phyloP scores from a whole-genome alignment of 2,113 vertebrate species.

The Daubentonia madagascariensis region DNA sequence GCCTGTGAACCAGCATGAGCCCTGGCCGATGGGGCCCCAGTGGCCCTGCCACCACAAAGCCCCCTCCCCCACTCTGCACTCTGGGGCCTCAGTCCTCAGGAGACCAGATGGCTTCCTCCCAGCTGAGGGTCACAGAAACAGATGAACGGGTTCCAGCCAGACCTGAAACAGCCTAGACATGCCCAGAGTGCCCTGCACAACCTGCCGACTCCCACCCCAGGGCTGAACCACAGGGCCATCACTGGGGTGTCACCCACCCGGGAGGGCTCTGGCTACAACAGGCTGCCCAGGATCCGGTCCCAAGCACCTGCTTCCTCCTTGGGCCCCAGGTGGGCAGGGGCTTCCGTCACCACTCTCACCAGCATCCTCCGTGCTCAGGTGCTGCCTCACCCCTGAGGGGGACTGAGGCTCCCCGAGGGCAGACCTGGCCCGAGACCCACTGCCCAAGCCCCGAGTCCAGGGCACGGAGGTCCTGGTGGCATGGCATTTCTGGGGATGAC shows the following conservation, averaged over 20 bases:
- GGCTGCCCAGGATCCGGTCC: not conserved
- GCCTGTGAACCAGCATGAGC: fast-evolving
- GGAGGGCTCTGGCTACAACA: too few species aligned
- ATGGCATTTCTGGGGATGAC: not conserved
- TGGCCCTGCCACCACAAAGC: fast-evolving
- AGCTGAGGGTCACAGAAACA: not conserved
- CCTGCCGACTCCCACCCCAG: not conserved
- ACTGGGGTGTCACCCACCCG: not conserved
- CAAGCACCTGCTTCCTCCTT: not conserved
- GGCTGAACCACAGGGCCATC: not conserved
- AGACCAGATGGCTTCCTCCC: not conserved
- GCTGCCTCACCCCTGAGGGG: too few species aligned
- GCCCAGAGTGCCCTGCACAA: too few species aligned
- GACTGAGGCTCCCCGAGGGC: not conserved
- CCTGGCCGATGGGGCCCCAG: not conserved
- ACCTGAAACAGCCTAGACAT: not conserved
- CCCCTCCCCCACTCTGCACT: not conserved
- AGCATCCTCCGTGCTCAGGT: not conserved
- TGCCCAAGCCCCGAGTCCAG: not conserved
- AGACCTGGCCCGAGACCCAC: too few species aligned
- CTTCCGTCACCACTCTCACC: not conserved
- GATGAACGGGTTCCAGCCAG: not conserved
- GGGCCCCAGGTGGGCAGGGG: not conserved
- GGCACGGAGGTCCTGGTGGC: not conserved
- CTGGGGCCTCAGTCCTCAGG: not conserved